Evolutionary conservation across 2,113 vertebrate species (phyloP).

Genomic region (Lepus americanus): DNA sequence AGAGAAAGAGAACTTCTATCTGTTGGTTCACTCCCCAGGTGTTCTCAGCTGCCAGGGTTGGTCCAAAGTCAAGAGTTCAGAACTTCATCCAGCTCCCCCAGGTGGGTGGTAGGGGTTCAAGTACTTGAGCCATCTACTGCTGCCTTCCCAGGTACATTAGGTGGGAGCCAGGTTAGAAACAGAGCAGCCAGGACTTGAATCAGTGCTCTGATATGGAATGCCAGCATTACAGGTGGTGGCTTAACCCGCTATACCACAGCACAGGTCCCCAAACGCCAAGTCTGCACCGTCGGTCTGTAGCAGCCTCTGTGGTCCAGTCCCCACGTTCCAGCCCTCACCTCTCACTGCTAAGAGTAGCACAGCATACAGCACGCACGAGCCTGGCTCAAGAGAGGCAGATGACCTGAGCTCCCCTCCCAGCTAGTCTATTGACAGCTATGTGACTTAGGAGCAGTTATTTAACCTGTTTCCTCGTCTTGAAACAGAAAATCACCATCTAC

Average conservation of each 20-base stretch:
- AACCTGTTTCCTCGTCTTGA: slow-evolving; percentile 27
- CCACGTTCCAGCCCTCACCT: not conserved
- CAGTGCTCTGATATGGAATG: too few relatives aligned
- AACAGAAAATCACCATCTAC: slow-evolving; percentile 1
- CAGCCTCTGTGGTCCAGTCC: not conserved
- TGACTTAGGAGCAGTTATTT: slow-evolving; percentile 17
- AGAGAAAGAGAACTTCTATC: too few relatives aligned
- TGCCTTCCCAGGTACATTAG: too few relatives aligned
- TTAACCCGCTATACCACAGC: not conserved
- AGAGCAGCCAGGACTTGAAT: too few relatives aligned
- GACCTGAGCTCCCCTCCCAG: not conserved
- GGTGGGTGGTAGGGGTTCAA: too few relatives aligned
- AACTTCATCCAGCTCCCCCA: too few relatives aligned
- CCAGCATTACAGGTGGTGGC: too few relatives aligned
- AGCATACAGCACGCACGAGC: not conserved
- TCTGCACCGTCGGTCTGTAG: not conserved
- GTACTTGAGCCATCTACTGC: too few relatives aligned
- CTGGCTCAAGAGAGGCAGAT: not conserved
- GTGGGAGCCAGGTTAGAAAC: too few relatives aligned
- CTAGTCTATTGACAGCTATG: not conserved
- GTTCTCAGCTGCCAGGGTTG: too few relatives aligned
- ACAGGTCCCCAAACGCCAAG: not conserved
- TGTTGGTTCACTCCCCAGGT: too few relatives aligned
- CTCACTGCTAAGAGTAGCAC: not conserved
- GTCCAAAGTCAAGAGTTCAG: too few relatives aligned